Conservation (phyloP, 2,113 vertebrate species). For the Trogon melanurus region DNA sequence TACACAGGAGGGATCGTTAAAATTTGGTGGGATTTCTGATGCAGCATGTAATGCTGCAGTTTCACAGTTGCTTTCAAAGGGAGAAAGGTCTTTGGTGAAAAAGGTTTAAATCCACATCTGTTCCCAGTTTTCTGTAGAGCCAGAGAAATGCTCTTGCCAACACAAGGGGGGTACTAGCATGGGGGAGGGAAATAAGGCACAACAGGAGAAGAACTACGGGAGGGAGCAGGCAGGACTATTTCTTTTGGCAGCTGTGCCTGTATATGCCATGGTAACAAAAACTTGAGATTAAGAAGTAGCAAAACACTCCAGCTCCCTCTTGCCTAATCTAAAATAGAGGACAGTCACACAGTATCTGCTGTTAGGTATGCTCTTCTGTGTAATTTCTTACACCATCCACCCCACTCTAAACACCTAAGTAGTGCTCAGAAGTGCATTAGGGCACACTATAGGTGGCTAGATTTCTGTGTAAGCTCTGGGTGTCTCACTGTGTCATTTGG, state of each 20-base stretch:
- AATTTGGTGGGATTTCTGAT: slow-evolving; percentile 16
- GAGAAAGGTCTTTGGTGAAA: not conserved
- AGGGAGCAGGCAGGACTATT: not conserved
- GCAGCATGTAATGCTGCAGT: not conserved
- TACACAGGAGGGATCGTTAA: not conserved
- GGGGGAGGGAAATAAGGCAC: not conserved
- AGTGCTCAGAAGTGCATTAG: not conserved
- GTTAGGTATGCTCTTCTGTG: not conserved
- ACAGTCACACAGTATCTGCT: not conserved
- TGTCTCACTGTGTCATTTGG: not conserved
- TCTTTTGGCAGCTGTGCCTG: not conserved
- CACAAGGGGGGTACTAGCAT: not conserved
- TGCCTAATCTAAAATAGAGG: not conserved
- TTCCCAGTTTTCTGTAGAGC: not conserved
- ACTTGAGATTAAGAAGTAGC: not conserved
- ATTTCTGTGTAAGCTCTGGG: not conserved
- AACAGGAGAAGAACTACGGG: not conserved
- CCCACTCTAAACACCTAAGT: not conserved
- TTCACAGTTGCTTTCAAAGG: not conserved
- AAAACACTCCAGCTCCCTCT: not conserved
- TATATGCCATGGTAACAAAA: not conserved
- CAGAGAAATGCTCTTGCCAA: not conserved
- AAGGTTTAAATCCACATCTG: not conserved
- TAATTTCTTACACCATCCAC: not conserved
- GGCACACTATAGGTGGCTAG: not conserved